Base-by-base conservation (phyloP, 2,113 vertebrate genomes). In the Peromyscus polionotus region DNA sequence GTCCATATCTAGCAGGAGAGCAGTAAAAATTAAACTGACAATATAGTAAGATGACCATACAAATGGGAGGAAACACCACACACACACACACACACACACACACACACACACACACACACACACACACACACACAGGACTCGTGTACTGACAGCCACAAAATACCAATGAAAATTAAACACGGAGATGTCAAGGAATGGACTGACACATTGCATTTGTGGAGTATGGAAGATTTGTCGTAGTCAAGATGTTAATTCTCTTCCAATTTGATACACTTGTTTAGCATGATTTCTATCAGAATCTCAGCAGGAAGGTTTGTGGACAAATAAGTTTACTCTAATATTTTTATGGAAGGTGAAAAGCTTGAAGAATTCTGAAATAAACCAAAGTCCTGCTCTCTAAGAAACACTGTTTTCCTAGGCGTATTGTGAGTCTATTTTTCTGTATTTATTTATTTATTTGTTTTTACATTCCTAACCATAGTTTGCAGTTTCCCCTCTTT, bases 21-120 rank as follows among this genome's bases (percentile, higher is more conserved):
- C 89, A 81, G 36, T 89, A 6, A 91, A 93, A 77, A 88, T 17
- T 19, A 77, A 94, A 84, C n/a, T 14, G 68, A 90, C 91, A 80
- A 57, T 93, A 28, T 5, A 22, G 6, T 70, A 68, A 80, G 31
- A 45, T 48, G 77, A 77, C 81, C 4, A 79, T 39, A 36, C 51
- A 85, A 73, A 86, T 59, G 48, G 70, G 17, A 73, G 72, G 4
- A 84, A 65, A 54, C 91, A 42, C 0, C 83, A 70, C 77, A 75
- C 45, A 59, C 39, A 19, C 26, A 45, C 45, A 45, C 45, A 45
- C 48, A 51, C 48, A 51, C 48, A 51, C 48, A 51, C 51, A 9
- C 51, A 51, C 51, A 31, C 0, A 93, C 3, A 1, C 24, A 31
- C 0, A 93, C 3, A 1, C 24, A 31, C 0, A 93, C 2, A 1